Evolutionary conservation across 1,140 invertebrate species (phyloP).

Genomic region (Venturia canescens): DNA sequence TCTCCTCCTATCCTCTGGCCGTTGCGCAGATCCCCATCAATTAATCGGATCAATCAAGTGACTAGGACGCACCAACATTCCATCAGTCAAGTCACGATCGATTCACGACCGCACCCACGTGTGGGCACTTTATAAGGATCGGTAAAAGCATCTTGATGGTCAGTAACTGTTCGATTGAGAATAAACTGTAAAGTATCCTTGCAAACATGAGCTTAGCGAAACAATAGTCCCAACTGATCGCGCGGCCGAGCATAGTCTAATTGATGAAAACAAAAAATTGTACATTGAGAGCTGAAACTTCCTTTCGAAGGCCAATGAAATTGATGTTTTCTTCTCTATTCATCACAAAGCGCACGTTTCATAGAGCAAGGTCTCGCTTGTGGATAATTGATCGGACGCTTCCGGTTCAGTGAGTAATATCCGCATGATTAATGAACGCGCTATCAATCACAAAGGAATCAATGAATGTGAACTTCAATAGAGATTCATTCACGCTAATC

Average conservation of each 20-base stretch:
- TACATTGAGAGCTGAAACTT: background rate
- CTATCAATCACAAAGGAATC: background rate
- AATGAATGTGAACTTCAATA: background rate
- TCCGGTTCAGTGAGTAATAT: background rate
- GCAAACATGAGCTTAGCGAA: background rate
- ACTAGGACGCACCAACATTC: conserved; percentile 29
- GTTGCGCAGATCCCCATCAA: conserved; percentile 1
- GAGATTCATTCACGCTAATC: background rate
- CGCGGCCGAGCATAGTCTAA: background rate
- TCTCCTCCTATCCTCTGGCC: background rate
- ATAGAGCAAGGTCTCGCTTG: background rate
- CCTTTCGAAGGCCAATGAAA: background rate
- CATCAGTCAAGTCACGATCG: conserved; percentile 29
- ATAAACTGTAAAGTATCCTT: background rate
- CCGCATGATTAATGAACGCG: background rate
- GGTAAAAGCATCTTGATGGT: background rate
- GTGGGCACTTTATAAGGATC: background rate
- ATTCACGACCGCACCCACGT: conserved; percentile 27
- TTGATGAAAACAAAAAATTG: background rate
- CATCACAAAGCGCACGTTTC: background rate
- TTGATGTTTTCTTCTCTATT: background rate
- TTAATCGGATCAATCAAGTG: conserved; percentile 4
- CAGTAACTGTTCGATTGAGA: background rate
- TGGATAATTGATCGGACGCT: background rate
- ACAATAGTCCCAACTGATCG: background rate